phyloP scores from a whole-genome alignment of 2,797 vertebrate genomes.

The Pachyuromys duprasi region DNA sequence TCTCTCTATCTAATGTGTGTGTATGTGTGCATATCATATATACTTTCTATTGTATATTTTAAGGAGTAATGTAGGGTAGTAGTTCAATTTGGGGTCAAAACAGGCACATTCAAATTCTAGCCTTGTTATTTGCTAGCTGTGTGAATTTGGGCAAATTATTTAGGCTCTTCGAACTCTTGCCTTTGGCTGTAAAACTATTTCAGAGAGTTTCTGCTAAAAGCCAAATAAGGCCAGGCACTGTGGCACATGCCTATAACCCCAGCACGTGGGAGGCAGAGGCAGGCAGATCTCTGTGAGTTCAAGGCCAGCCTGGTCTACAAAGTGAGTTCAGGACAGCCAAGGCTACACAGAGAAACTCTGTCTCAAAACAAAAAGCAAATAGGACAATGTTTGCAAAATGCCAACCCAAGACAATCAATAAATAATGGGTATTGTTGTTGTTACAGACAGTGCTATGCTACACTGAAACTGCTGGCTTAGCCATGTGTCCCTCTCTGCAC shows the following conservation, averaged over 20 bases:
- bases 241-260: too few relatives aligned
- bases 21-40: background rate
- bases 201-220: background rate
- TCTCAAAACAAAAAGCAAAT: too few relatives aligned
- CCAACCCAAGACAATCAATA: conserved; percentile 16
- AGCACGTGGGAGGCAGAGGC: too few relatives aligned
- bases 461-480: background rate
- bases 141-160: background rate
- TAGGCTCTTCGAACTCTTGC: background rate
- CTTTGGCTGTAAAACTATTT: conserved; percentile 40
- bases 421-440: conserved; percentile 37
- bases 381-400: conserved; percentile 33
- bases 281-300: too few relatives aligned
- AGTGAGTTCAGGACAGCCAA: too few relatives aligned
- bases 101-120: background rate
- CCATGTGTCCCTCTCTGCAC: background rate
- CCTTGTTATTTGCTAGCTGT: background rate
- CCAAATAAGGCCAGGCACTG: background rate
- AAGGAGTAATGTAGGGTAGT: background rate
- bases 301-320: too few relatives aligned
- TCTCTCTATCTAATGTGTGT: background rate
- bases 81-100: conserved; percentile 40
- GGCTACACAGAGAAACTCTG: too few relatives aligned
- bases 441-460: background rate
- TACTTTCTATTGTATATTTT: background rate